Base-by-base conservation (phyloP, 2,888 invertebrate genomes). In the Cryptocheilus praepositus region DNA sequence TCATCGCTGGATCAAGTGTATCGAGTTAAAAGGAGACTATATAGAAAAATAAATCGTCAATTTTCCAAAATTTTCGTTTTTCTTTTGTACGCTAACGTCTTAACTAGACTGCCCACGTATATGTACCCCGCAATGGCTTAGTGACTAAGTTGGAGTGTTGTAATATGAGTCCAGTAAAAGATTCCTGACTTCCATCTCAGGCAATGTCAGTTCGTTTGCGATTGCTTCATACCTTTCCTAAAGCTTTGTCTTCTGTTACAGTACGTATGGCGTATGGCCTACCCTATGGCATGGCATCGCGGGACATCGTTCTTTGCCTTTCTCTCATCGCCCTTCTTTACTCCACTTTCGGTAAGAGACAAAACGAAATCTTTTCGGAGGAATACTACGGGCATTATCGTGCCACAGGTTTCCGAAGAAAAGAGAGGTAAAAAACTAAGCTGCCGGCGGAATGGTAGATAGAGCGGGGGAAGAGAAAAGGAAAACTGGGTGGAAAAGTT, bases 221-320 rank as follows among this genome's bases (percentile, higher is more conserved):
- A 36, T 11, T 1, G 13, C 8, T 11, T 11, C 11, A 11, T 7
- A 36, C 4, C 11, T 5, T 36, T 11, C 11, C 13, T 36, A 7
- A 36, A 36, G 3, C 36, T n/a, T 16, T 21, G 13, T 18, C 25
- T 73, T 67, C 63, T 53, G 64, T 80, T 74, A 0, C 78, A 81
- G 82, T 64, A 74, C 74, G 75, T 64, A 81, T 83, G 81, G 83
- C 74, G 78, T 74, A 81, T 79, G 81, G 80, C 77, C 71, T 70
- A 67, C 73, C 73, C 75, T 76, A 77, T 83, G 83, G 79, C 80
- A 84, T 83, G 85, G 83, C 80, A 77, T 77, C 83, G 63, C 72
- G 79, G 73, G 75, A 83, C 75, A 59, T 83, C 67, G 70, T 72
- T 70, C 69, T 80, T 62, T 80, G 74, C 71, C 71, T 77, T 68